These are phyloP conservation scores for Clitarchus hookeri DNA, from an alignment of 2,888 invertebrate genomes.

Conservation along the genomic window DNA sequence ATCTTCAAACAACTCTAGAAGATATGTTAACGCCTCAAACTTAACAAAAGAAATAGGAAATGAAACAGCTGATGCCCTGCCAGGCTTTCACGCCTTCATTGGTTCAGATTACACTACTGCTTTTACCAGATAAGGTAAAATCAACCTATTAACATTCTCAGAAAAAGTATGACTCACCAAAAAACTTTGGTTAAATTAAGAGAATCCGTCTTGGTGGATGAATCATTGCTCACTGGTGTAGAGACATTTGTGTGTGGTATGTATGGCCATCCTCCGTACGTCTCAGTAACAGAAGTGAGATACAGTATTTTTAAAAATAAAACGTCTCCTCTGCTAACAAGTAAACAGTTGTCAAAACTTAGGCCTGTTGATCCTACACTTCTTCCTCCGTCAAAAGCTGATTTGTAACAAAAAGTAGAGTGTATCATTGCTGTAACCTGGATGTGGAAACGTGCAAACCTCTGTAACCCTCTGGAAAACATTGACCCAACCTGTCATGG, in stretches of 20 bases:
- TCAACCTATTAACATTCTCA: constrained; percentile 1
- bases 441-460: constrained; percentile 20
- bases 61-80: not conserved
- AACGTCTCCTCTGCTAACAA: not conserved
- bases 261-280: constrained; percentile 1
- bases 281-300: constrained; percentile 2
- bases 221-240: constrained; percentile 3
- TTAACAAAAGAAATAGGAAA: not conserved
- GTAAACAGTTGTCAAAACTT: constrained; percentile 6
- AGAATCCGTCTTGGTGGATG: not conserved
- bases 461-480: not conserved
- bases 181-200: constrained; percentile 16
- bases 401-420: not conserved
- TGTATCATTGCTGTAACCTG: not conserved
- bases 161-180: not conserved
- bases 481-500: constrained; percentile 17
- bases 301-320: not conserved
- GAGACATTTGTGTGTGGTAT: constrained; percentile 16
- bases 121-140: constrained; percentile 17
- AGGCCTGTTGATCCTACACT: constrained; percentile 22
- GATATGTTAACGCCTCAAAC: not conserved
- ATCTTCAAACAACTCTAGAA: constrained; percentile 11
- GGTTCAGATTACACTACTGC: constrained; percentile 12
- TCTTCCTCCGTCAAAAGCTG: constrained; percentile 19
- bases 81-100: constrained; percentile 4